These are phyloP conservation scores for Zapornia atra DNA, from an alignment of 2,113 vertebrate species.

Conservation along the genomic window DNA sequence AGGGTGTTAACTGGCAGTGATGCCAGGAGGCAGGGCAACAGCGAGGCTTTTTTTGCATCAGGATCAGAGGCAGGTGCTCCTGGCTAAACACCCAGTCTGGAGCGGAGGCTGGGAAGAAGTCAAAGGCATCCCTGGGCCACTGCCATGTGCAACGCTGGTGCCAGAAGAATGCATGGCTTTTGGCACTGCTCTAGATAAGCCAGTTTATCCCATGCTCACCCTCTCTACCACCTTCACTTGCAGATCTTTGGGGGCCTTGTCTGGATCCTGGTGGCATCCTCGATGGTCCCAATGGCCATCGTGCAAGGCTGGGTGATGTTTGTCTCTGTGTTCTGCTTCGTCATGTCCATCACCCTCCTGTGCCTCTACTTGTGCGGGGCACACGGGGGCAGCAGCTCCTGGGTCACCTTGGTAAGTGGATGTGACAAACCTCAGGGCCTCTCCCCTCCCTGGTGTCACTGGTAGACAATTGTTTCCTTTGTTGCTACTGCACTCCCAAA, in stretches of 20 bases:
- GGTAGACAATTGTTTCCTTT: not conserved
- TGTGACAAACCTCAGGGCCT: too few relatives aligned
- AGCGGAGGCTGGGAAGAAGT: not conserved
- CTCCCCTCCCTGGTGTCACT: not conserved
- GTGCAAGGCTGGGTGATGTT: constrained; percentile 76
- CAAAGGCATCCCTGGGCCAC: not conserved
- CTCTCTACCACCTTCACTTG: not conserved
- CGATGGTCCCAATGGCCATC: rapidly evolving
- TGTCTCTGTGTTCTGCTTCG: constrained; percentile 67
- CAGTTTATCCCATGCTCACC: rapidly evolving
- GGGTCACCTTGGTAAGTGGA: constrained; percentile 67
- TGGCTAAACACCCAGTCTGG: not conserved
- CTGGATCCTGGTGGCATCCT: constrained; percentile 73
- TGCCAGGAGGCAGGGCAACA: not conserved
- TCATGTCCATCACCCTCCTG: constrained; percentile 49
- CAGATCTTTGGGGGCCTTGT: constrained; percentile 70
- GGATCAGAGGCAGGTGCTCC: not conserved
- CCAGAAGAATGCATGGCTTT: rapidly evolving
- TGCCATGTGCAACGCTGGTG: not conserved
- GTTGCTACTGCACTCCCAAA: not conserved
- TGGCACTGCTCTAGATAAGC: not conserved
- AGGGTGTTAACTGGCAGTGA: not conserved
- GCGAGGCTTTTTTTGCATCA: not conserved
- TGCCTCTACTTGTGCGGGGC: constrained; percentile 19
- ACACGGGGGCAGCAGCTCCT: constrained; percentile 23